A percentile compares a stretch with the other conserved stretches of the same genome.
phyloP scores from a whole-genome alignment of 2,888 invertebrate species.

The Prosapia bicincta region DNA sequence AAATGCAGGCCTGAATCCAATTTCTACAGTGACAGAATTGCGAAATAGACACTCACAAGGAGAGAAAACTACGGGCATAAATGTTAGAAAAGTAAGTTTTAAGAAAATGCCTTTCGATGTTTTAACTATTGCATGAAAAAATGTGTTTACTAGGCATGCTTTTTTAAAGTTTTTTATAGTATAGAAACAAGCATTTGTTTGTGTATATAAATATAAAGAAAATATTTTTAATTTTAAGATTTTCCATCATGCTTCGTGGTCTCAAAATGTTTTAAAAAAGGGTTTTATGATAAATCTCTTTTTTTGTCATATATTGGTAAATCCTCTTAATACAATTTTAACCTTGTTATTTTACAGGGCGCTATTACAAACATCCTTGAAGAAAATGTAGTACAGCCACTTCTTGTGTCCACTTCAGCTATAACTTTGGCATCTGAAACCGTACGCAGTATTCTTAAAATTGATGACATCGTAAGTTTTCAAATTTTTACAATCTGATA shows the following conservation, averaged over 20 bases:
- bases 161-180: no score
- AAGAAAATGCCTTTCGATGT: no score
- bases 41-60: slow-evolving; percentile 89
- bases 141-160: no score
- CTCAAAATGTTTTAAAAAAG: no score
- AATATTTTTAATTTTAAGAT: no score
- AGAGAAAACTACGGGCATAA: slow-evolving; percentile 86
- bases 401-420: slow-evolving; percentile 91
- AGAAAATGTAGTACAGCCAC: slow-evolving; percentile 96
- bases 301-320: no score
- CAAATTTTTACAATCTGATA: background rate
- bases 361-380: slow-evolving; percentile 94
- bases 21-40: slow-evolving; percentile 94
- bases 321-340: no score
- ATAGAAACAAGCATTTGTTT: no score
- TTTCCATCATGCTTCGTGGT: no score
- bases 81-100: slow-evolving; percentile 73
- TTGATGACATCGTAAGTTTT: slow-evolving; percentile 92
- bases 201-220: no score
- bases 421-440: slow-evolving; percentile 95
- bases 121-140: no score
- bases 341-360: slow-evolving; percentile 51
- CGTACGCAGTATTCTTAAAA: slow-evolving; percentile 95
- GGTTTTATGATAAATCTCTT: no score
- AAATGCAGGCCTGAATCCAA: slow-evolving; percentile 90